These are phyloP conservation scores for Alauda arvensis DNA, from an alignment of 2,797 vertebrate species.

Conservation along the genomic window DNA sequence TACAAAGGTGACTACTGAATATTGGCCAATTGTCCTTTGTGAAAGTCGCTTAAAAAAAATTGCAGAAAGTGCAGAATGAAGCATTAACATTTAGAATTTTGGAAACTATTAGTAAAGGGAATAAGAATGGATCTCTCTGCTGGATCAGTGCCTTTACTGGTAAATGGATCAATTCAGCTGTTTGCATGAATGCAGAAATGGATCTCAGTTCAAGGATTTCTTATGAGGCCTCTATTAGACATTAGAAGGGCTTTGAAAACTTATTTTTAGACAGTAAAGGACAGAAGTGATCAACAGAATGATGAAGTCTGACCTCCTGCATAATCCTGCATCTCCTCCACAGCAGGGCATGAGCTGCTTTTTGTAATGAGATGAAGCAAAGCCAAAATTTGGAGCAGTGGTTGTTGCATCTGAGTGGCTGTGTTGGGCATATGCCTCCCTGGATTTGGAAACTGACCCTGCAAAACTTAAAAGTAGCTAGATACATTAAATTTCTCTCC, in stretches of 20 bases:
- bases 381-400: constrained; percentile 27
- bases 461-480: neutral
- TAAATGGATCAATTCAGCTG: neutral
- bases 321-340: constrained; percentile 43
- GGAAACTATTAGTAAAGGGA: neutral
- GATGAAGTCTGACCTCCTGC: constrained; percentile 36
- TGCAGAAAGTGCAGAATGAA: neutral
- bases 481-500: neutral
- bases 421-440: neutral
- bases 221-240: neutral
- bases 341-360: constrained; percentile 40
- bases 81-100: neutral
- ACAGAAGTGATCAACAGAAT: constrained; percentile 34
- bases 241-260: constrained; percentile 29
- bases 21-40: neutral
- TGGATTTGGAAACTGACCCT: neutral
- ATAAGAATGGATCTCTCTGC: neutral
- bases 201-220: constrained; percentile 7
- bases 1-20: neutral
- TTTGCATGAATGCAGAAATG: neutral
- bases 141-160: constrained; percentile 6
- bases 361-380: constrained; percentile 54
- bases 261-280: constrained; percentile 51
- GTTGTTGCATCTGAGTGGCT: neutral
- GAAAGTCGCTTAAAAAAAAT: constrained; percentile 12